Conservation (phyloP, 2,797 vertebrate species). For the Percopsis omiscomaycus region DNA sequence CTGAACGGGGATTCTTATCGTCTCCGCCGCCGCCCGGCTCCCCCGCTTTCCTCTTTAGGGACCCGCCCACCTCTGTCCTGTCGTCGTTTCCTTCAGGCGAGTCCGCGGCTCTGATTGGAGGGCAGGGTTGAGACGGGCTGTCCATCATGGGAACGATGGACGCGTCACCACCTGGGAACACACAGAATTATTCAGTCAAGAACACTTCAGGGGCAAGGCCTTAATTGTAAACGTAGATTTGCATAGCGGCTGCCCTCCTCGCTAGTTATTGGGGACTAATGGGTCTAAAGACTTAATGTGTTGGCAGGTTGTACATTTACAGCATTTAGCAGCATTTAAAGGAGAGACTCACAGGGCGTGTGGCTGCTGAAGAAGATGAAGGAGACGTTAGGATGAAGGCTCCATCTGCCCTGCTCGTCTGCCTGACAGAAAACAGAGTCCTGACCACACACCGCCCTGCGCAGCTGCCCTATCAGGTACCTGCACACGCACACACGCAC, state of each 20-base stretch:
- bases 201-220: background rate
- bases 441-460: conserved; percentile 59
- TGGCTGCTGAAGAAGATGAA: conserved; percentile 95
- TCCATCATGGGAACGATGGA: conserved; percentile 87
- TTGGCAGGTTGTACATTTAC: too few relatives aligned
- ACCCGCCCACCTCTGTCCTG: conserved; percentile 2
- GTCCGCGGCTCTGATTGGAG: conserved; percentile 40
- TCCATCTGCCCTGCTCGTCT: conserved; percentile 81
- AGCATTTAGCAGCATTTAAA: background rate
- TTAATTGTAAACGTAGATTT: too few relatives aligned
- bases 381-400: conserved; percentile 71
- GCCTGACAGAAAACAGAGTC: conserved; percentile 79
- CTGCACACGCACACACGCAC: conserved; percentile 58
- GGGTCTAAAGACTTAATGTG: too few relatives aligned
- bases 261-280: too few relatives aligned
- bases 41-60: conserved; percentile 66
- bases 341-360: conserved; percentile 87
- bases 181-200: conserved; percentile 4
- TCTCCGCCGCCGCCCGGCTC: conserved; percentile 4
- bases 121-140: conserved; percentile 71
- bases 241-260: too few relatives aligned
- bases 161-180: conserved; percentile 87
- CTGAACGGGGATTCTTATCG: conserved; percentile 14
- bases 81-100: background rate
- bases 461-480: conserved; percentile 88